Percentiles rank a stretch among this genome's conserved stretches.
phyloP scores from a whole-genome alignment of 1,140 invertebrate genomes.

The Himalopsyche phryganea region DNA sequence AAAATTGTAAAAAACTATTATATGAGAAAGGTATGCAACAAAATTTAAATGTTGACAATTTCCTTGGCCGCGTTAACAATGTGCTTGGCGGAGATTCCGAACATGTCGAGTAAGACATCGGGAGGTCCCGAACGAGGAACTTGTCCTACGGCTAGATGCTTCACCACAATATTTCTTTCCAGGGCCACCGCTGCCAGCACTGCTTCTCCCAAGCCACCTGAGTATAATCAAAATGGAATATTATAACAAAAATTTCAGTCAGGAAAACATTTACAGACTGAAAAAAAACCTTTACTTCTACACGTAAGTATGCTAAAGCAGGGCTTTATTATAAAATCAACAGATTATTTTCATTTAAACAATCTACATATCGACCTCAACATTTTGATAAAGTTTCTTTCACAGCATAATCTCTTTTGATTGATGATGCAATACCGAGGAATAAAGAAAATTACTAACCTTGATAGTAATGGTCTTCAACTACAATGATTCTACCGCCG shows the following conservation, averaged over 20 bases:
- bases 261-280: too few species aligned
- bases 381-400: too few species aligned
- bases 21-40: too few species aligned
- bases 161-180: constrained; percentile 72
- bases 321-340: too few species aligned
- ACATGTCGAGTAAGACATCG: constrained; percentile 78
- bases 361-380: too few species aligned
- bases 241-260: too few species aligned
- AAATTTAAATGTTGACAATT: constrained; percentile 3
- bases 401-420: too few species aligned
- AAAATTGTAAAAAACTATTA: too few species aligned
- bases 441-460: constrained; percentile 61
- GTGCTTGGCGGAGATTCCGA: constrained; percentile 80
- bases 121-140: constrained; percentile 91
- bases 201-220: constrained; percentile 94
- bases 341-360: too few species aligned
- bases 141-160: constrained; percentile 77
- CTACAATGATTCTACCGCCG: constrained; percentile 82
- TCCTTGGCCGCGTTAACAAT: constrained; percentile 71
- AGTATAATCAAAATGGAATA: constrained; percentile 22
- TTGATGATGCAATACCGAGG: too few species aligned
- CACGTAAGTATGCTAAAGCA: too few species aligned
- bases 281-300: too few species aligned
- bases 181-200: constrained; percentile 77
- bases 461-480: constrained; percentile 96